phyloP scores from a whole-genome alignment of 2,113 vertebrate species.

The Rhinopomastus cyanomelas region DNA sequence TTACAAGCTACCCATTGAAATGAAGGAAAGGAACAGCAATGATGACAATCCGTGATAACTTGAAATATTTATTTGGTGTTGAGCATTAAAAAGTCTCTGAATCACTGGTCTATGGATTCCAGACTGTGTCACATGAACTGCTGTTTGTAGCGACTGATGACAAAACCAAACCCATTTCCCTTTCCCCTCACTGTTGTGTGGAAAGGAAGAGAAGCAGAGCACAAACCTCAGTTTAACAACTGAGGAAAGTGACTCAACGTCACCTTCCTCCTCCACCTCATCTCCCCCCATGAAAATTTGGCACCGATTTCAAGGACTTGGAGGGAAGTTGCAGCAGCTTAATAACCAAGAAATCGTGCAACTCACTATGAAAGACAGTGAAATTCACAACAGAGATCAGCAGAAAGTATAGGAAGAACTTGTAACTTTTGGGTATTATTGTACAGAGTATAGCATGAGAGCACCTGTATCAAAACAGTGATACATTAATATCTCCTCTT shows the following conservation, averaged over 20 bases:
- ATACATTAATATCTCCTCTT: background rate
- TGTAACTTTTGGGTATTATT: background rate
- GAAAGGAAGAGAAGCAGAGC: background rate
- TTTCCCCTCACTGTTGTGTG: no score
- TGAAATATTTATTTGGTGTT: background rate
- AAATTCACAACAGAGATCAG: background rate
- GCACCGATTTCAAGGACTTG: background rate
- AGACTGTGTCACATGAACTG: background rate
- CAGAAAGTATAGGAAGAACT: background rate
- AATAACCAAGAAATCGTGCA: background rate
- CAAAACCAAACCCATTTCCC: background rate
- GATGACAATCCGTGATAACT: background rate
- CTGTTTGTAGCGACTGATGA: background rate
- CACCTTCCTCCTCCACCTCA: background rate
- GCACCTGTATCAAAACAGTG: background rate
- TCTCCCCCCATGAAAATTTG: background rate
- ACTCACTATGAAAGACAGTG: background rate
- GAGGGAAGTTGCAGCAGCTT: background rate
- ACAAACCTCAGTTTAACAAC: background rate
- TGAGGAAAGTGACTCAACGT: background rate
- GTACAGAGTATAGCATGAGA: background rate
- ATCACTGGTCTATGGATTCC: background rate
- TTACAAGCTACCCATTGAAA: background rate
- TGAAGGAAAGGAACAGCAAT: background rate
- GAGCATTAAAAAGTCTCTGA: background rate